phyloP scores from a whole-genome alignment of 2,113 vertebrate genomes.

The Bettongia penicillata region DNA sequence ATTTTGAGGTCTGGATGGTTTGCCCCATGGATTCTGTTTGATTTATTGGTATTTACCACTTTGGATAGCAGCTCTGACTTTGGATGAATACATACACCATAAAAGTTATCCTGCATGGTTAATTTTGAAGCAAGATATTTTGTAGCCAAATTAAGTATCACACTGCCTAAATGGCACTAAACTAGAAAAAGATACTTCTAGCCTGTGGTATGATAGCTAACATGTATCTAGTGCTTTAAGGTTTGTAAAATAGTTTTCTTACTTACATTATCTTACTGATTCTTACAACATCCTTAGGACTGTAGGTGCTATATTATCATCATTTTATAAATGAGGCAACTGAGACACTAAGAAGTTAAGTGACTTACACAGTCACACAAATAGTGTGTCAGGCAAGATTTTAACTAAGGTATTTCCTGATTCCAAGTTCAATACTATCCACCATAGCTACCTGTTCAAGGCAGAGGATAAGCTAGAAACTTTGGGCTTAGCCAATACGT shows the following conservation, averaged over 20 bases:
- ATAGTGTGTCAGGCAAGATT: neutral
- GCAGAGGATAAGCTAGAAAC: neutral
- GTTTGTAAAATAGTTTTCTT: too few species aligned
- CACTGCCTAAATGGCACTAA: neutral
- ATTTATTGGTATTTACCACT: neutral
- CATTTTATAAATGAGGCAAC: too few species aligned
- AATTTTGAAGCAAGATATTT: constrained; percentile 15
- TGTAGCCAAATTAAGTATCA: neutral
- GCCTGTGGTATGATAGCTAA: too few species aligned
- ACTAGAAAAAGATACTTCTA: neutral
- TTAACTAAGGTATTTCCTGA: neutral
- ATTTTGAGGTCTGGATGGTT: neutral
- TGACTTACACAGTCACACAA: too few species aligned
- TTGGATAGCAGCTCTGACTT: neutral
- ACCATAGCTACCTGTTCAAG: neutral
- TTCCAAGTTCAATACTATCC: neutral
- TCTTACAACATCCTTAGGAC: too few species aligned
- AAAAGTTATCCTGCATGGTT: neutral
- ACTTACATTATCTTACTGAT: too few species aligned
- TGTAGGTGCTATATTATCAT: too few species aligned
- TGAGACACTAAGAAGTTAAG: too few species aligned
- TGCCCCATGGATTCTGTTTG: neutral
- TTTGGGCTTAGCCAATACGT: neutral
- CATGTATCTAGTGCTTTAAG: too few species aligned
- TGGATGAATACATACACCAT: neutral